Evolutionary conservation across 2,113 vertebrate genomes (phyloP), one percentile per base, ranked within the genome.

Genomic region (Misgurnus anguillicaudatus): DNA sequence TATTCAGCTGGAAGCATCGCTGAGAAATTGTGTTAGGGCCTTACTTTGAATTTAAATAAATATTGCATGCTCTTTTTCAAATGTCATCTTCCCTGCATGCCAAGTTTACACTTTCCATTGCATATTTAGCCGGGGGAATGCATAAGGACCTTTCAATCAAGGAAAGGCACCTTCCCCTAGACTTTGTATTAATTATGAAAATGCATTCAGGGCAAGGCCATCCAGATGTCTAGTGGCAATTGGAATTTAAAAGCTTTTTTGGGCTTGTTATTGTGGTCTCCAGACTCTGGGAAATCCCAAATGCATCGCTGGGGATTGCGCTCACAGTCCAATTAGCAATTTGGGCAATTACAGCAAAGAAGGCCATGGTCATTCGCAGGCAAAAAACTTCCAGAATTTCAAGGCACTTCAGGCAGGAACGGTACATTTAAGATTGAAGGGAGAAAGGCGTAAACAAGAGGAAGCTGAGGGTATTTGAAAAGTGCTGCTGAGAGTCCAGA

Each of bases 131-230:
- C 64, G 41, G 79, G 60, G 81, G 87, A 89, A 89, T 85, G 84
- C 81, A 85, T 77, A 80, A 85, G 85, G 86, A 88, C 85, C 88
- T 88, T 90, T 91, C 86, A 90, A 88, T 93, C 86, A 90, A 86
- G 87, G 84, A 88, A 88, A 87, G 86, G 86, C 88, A 90, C 89
- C 90, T 90, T 90, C 87, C 80, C 81, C 85, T 80, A 89, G 84
- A 90, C 88, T 87, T 83, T 84, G 75, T 88, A 91, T 92, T 91
- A 91, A 92, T 93, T 92, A 93, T 91, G 88, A 91, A 92, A 92
- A 90, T 91, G 89, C 89, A 91, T 92, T 92, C 88, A 90, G 89
- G 91, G 90, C 89, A 91, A 89, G 88, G 86, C 86, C 88, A 89
- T 89, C 88, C 90, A 89, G 89, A 91, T 89, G 90, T 91, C 90